phyloP scores from a whole-genome alignment of 2,797 vertebrate species.

The Lepilemur septentrionalis region DNA sequence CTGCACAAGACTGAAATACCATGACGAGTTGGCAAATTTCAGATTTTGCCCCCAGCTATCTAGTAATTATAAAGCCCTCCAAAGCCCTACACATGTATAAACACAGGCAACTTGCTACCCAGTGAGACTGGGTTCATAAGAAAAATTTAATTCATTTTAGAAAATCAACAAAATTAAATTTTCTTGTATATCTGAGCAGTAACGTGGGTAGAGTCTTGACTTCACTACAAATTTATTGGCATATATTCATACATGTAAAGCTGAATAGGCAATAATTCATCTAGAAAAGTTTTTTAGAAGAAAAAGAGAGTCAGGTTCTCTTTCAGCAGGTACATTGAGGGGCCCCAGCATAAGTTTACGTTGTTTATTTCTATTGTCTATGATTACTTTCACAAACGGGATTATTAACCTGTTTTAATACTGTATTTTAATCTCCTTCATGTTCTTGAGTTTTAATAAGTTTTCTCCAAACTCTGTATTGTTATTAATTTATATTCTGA shows the following conservation, averaged over 20 bases:
- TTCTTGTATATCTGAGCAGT: background rate
- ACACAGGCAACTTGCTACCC: background rate
- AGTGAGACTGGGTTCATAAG: background rate
- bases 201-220: background rate
- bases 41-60: background rate
- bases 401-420: slow-evolving; percentile 45
- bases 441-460: slow-evolving; percentile 60
- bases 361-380: slow-evolving; percentile 56
- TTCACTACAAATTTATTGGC: background rate
- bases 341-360: background rate
- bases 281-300: background rate
- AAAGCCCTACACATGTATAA: background rate
- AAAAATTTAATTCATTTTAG: background rate
- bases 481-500: slow-evolving; percentile 63
- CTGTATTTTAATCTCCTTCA: slow-evolving; percentile 59
- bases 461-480: slow-evolving; percentile 10
- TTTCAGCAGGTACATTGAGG: background rate
- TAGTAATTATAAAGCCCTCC: background rate
- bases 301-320: background rate
- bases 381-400: slow-evolving; percentile 41
- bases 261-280: slow-evolving; percentile 1
- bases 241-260: background rate
- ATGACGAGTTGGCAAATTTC: background rate
- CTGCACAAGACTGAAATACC: background rate
- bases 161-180: slow-evolving; percentile 28